Conservation (phyloP, 2,113 vertebrate species). For the Alethe castanea region DNA sequence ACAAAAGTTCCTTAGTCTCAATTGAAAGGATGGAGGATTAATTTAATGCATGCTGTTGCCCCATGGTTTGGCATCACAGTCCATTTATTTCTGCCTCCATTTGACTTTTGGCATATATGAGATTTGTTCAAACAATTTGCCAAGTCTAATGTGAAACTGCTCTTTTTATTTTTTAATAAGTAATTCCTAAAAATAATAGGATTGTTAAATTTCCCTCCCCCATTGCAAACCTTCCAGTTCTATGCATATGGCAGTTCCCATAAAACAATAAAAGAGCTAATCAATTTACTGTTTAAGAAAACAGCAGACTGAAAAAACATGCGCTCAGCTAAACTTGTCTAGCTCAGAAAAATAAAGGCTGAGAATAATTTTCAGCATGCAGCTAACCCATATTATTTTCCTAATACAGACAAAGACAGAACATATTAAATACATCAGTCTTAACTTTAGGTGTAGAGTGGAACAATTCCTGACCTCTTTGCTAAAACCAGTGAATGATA, state of each 20-base stretch:
- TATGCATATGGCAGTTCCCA: background rate
- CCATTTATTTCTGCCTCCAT: slow-evolving; percentile 52
- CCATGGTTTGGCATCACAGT: slow-evolving; percentile 37
- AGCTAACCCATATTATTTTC: background rate
- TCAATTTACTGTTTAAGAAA: slow-evolving; percentile 40
- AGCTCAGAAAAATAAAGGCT: background rate
- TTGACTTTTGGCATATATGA: slow-evolving; percentile 29
- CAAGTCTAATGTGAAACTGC: slow-evolving; percentile 6
- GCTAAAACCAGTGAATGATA: slow-evolving; percentile 7
- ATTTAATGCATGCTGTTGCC: slow-evolving; percentile 24
- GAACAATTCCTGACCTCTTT: background rate
- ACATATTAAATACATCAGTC: background rate
- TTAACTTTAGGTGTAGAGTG: background rate
- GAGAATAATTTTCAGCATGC: background rate
- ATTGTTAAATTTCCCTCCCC: slow-evolving; percentile 18
- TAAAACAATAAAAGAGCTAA: slow-evolving; percentile 25
- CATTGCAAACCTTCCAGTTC: background rate
- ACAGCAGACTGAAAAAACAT: background rate
- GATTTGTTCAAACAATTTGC: slow-evolving; percentile 28
- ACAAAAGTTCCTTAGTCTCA: slow-evolving; percentile 31
- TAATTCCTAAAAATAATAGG: slow-evolving; percentile 51
- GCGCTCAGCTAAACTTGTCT: background rate
- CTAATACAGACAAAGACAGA: background rate
- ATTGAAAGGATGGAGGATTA: background rate
- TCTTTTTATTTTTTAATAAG: slow-evolving; percentile 52